Percentiles rank a stretch among this genome's conserved stretches.
These are phyloP conservation scores for Andrena fulva DNA, from an alignment of 2,888 invertebrate species.

Conservation along the genomic window DNA sequence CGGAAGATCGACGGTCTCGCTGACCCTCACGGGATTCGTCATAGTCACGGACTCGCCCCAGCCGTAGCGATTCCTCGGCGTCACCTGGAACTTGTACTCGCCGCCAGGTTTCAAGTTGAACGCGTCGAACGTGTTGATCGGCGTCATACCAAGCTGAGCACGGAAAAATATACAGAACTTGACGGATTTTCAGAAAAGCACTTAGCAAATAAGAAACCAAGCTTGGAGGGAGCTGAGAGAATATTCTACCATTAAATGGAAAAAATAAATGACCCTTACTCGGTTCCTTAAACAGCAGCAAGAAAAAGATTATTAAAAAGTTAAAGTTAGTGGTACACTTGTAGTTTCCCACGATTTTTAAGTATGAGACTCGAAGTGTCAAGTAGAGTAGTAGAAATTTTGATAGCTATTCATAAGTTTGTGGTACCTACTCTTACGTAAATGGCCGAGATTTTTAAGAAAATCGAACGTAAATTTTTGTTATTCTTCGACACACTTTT, in stretches of 20 bases:
- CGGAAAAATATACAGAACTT: not conserved
- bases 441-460: too few species aligned
- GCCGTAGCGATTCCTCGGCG: constrained; percentile 95
- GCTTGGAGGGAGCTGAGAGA: not conserved
- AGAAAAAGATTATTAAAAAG: not conserved
- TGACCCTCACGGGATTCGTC: constrained; percentile 88
- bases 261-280: constrained; percentile 27
- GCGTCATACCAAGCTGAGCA: constrained; percentile 89
- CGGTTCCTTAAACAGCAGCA: constrained; percentile 17
- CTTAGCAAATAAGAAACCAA: not conserved
- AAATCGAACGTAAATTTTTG: too few species aligned
- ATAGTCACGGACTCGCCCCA: constrained; percentile 93
- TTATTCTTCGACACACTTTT: not conserved
- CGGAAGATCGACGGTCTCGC: constrained; percentile 89
- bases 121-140: constrained; percentile 92
- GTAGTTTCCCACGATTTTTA: not conserved
- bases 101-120: constrained; percentile 92
- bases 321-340: constrained; percentile 15
- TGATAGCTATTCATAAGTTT: too few species aligned
- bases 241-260: not conserved
- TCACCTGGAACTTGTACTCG: constrained; percentile 94
- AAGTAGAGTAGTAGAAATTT: not conserved
- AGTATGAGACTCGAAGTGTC: not conserved
- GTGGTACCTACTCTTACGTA: too few species aligned
- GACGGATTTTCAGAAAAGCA: not conserved